These are phyloP conservation scores for Tor tambroides DNA, from an alignment of 2,113 vertebrate species.

Conservation along the genomic window DNA sequence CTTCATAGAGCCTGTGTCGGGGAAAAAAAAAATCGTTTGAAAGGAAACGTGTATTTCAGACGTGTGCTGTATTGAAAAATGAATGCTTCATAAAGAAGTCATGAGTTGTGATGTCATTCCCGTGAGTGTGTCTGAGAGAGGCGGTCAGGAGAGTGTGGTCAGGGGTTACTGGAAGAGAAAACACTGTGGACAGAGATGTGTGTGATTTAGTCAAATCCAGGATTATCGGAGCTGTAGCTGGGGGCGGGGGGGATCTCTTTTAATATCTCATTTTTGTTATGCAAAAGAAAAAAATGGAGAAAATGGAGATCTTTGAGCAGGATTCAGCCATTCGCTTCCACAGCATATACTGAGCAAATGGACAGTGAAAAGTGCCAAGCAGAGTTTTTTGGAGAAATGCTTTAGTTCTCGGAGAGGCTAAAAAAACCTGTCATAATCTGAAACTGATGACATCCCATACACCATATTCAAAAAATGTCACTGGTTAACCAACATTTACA, in stretches of 20 bases:
- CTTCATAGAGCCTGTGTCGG: slow-evolving; percentile 62
- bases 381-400: background rate
- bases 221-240: background rate
- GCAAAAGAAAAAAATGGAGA: background rate
- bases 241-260: too few species aligned
- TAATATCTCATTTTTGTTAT: background rate
- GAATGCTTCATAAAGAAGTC: slow-evolving; percentile 72
- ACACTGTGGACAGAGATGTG: slow-evolving; percentile 28
- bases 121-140: slow-evolving; percentile 49
- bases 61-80: slow-evolving; percentile 67
- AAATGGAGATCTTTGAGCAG: background rate
- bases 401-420: background rate
- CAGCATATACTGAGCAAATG: background rate
- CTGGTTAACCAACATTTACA: background rate
- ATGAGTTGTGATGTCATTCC: slow-evolving; percentile 62
- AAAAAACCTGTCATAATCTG: background rate
- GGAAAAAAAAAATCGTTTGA: slow-evolving; percentile 64
- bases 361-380: background rate
- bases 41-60: slow-evolving; percentile 70
- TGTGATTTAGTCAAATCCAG: slow-evolving; percentile 14
- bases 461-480: background rate
- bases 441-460: background rate
- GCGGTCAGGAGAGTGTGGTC: slow-evolving; percentile 44
- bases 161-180: slow-evolving; percentile 38
- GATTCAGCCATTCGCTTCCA: background rate